Evolutionary conservation across 1,140 invertebrate species (phyloP).

Genomic region (Polypedilum pembai): DNA sequence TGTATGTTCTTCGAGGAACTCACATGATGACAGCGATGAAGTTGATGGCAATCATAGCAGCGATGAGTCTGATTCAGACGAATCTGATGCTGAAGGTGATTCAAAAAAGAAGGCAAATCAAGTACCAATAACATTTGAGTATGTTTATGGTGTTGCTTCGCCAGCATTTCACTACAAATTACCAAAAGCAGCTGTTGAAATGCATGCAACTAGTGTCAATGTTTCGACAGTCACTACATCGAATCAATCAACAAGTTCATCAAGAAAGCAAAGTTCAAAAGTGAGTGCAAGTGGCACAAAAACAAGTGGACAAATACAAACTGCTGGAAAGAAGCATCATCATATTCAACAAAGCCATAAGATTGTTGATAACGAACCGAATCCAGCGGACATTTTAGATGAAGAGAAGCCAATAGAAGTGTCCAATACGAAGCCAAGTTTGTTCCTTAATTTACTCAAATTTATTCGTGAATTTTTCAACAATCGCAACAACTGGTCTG

Average conservation of each 20-base stretch:
- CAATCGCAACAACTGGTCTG: constrained; percentile 21
- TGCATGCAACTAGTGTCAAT: not conserved
- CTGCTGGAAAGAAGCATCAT: not conserved
- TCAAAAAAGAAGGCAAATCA: not conserved
- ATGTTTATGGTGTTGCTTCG: not conserved
- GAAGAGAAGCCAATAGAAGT: not conserved
- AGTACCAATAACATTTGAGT: not conserved
- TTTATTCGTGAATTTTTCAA: constrained; percentile 21
- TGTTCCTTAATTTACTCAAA: constrained; percentile 15
- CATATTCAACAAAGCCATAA: not conserved
- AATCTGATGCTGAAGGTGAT: not conserved
- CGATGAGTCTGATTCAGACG: not conserved
- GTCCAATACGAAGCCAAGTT: not conserved
- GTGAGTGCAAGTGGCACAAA: not conserved
- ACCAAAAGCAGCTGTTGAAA: not conserved
- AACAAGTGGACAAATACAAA: not conserved
- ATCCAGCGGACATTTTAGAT: not conserved
- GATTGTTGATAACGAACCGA: not conserved
- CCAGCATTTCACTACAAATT: not conserved
- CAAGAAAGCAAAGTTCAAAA: not conserved
- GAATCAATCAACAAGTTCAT: not conserved
- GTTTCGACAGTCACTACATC: not conserved
- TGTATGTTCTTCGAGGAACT: not conserved
- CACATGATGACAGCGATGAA: constrained; percentile 7
- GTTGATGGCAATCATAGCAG: not conserved